Evolutionary conservation across 2,888 invertebrate species (phyloP).

Genomic region (Pseudococcus longispinus): DNA sequence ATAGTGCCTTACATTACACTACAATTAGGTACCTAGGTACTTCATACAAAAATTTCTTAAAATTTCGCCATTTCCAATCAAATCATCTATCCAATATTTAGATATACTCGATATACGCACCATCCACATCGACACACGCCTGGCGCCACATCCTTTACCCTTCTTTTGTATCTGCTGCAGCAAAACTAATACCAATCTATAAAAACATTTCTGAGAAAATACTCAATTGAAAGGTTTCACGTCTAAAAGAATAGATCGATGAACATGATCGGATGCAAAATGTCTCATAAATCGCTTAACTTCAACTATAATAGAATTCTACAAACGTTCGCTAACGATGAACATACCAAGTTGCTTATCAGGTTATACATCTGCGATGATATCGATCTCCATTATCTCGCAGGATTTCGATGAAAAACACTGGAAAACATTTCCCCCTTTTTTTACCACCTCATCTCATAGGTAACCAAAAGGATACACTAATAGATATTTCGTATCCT

Average conservation of each 20-base stretch:
- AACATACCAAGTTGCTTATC: conserved; percentile 3
- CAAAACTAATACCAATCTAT: background rate
- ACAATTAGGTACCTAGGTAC: too few relatives aligned
- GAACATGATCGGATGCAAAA: conserved; percentile 26
- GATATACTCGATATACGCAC: background rate
- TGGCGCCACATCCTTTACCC: conserved; percentile 23
- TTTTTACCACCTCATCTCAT: background rate
- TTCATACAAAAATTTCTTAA: background rate
- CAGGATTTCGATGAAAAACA: conserved; percentile 1
- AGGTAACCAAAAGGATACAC: background rate
- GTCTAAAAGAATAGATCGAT: background rate
- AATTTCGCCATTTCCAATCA: background rate
- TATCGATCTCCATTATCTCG: background rate
- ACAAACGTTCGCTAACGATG: conserved; percentile 18
- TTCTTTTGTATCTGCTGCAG: background rate
- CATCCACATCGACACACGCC: background rate
- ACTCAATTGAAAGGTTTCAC: background rate
- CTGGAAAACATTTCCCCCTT: background rate
- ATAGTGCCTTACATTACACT: too few relatives aligned
- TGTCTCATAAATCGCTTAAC: conserved; percentile 43
- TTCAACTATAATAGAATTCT: conserved; percentile 25
- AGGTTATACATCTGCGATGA: background rate
- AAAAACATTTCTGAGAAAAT: background rate
- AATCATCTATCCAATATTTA: background rate
- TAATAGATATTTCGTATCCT: background rate